Conservation (phyloP, 2,797 vertebrate species). For the Lerista edwardsae region DNA sequence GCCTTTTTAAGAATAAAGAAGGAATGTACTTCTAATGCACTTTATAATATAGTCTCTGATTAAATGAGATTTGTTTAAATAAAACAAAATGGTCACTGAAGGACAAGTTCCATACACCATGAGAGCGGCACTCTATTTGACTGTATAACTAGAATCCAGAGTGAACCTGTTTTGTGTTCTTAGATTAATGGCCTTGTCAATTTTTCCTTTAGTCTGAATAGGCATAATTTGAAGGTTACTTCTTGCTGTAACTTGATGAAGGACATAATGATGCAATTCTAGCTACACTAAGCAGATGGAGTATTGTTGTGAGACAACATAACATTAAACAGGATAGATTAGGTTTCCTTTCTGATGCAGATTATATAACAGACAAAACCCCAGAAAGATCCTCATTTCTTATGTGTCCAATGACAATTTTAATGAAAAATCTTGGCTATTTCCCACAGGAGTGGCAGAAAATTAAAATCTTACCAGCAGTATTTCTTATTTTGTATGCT, state of each 20-base stretch:
- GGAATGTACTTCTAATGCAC: background rate
- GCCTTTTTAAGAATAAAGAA: conserved; percentile 15
- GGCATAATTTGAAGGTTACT: conserved; percentile 77
- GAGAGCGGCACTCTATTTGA: conserved; percentile 41
- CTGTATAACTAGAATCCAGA: conserved; percentile 59
- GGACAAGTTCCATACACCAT: conserved; percentile 23
- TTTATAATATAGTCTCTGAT: conserved; percentile 37
- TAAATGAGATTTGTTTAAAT: conserved; percentile 43
- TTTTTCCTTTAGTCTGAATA: conserved; percentile 69
- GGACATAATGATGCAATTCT: conserved; percentile 69
- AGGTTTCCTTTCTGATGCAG: conserved; percentile 64
- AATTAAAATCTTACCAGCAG: background rate
- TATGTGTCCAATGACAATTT: background rate
- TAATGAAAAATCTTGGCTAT: background rate
- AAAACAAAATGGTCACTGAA: conserved; percentile 20
- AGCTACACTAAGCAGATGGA: conserved; percentile 61
- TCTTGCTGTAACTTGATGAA: conserved; percentile 75
- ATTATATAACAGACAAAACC: conserved; percentile 16
- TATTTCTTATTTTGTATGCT: background rate
- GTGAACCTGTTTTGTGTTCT: conserved; percentile 74
- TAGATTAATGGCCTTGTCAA: conserved; percentile 79
- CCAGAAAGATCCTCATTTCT: conserved; percentile 21
- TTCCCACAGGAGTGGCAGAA: background rate
- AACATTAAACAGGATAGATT: conserved; percentile 67
- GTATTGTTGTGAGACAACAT: conserved; percentile 60